A percentile compares a stretch with the other conserved stretches of the same genome.
Conservation (phyloP, 2,113 vertebrate species). For the Oryzias celebensis region DNA sequence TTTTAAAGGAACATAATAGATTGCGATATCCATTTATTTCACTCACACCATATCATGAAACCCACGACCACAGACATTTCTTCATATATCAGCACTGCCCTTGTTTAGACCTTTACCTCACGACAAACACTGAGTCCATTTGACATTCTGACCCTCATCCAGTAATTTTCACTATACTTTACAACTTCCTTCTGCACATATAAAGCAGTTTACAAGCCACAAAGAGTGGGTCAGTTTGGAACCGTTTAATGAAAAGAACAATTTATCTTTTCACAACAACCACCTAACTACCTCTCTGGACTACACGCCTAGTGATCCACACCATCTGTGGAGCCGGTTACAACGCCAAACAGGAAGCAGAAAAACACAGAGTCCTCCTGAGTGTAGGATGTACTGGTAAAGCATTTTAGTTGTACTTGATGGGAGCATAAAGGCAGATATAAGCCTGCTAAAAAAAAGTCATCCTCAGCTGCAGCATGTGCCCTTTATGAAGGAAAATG, state of each 20-base stretch:
- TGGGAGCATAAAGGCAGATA: not conserved
- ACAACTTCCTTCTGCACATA: slow-evolving; percentile 34
- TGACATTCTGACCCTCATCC: slow-evolving; percentile 27
- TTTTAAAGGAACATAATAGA: too few species aligned
- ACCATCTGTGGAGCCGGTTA: slow-evolving; percentile 34
- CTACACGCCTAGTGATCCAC: slow-evolving; percentile 11
- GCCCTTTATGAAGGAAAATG: slow-evolving; percentile 63
- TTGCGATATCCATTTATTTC: too few species aligned
- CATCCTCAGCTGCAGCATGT: slow-evolving; percentile 25
- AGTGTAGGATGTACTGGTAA: not conserved
- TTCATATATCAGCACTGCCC: not conserved
- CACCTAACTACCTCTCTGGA: slow-evolving; percentile 16
- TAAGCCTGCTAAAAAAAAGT: slow-evolving; percentile 40
- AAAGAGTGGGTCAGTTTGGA: slow-evolving; percentile 33
- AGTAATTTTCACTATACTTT: slow-evolving; percentile 31
- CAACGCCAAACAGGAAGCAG: slow-evolving; percentile 8
- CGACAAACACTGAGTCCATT: slow-evolving; percentile 21
- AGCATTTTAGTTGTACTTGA: slow-evolving; percentile 4
- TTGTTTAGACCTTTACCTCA: slow-evolving; percentile 20
- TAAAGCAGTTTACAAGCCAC: slow-evolving; percentile 51
- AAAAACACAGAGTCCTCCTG: slow-evolving; percentile 1
- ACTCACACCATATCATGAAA: too few species aligned
- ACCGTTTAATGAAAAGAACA: slow-evolving; percentile 39
- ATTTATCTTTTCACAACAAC: slow-evolving; percentile 32
- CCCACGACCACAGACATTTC: not conserved